A percentile compares a stretch with the other conserved stretches of the same genome.
Conservation (phyloP, 2,113 vertebrate genomes). For the Penelope pileata region DNA sequence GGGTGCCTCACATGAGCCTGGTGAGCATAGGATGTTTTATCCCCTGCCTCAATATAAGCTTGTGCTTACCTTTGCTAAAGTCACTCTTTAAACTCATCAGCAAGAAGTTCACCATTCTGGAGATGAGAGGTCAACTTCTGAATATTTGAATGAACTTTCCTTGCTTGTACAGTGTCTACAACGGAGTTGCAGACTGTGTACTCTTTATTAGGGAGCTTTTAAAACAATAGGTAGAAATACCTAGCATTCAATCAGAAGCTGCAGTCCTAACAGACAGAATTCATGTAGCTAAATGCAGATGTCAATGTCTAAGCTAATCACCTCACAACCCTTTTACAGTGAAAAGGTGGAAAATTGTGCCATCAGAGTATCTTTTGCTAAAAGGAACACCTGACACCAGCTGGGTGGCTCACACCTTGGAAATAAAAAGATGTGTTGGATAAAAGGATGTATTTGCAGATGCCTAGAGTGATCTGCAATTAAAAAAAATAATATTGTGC, state of each 20-base stretch:
- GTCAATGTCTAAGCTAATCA: not conserved
- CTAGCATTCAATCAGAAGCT: not conserved
- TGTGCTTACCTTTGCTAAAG: not conserved
- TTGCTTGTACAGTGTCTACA: not conserved
- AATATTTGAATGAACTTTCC: not conserved
- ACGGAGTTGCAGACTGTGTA: too few relatives aligned
- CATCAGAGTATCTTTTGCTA: not conserved
- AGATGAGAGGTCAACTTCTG: not conserved
- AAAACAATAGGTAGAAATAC: not conserved
- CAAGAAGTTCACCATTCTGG: not conserved
- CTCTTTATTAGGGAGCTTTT: not conserved
- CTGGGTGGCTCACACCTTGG: not conserved
- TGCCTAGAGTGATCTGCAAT: not conserved
- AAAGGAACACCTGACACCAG: not conserved
- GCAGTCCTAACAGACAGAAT: not conserved
- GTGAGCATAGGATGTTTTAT: not conserved
- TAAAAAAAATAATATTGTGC: not conserved
- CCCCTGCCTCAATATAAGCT: not conserved
- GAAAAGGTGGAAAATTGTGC: not conserved
- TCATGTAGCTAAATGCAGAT: not conserved
- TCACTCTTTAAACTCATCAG: not conserved
- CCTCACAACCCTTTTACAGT: not conserved
- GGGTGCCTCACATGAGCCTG: not conserved
- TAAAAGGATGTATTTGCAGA: not conserved
- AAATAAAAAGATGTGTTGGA: not conserved